phyloP scores from a whole-genome alignment of 2,797 vertebrate species.

The Onychomys arenicola region DNA sequence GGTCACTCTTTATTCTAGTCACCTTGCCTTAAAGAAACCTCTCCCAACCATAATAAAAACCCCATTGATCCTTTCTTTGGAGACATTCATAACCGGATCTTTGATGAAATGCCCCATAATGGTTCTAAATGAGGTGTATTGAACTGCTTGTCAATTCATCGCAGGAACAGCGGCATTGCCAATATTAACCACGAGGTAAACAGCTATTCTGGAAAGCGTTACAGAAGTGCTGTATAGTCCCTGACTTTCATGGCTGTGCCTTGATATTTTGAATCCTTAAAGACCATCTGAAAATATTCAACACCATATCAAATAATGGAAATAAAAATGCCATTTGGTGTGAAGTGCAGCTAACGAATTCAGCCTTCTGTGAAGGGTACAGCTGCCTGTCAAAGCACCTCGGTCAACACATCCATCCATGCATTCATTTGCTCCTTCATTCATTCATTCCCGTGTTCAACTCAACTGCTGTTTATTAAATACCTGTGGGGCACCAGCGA shows the following conservation, averaged over 20 bases:
- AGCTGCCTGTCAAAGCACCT: neutral
- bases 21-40: constrained; percentile 75
- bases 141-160: constrained; percentile 86
- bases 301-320: constrained; percentile 24
- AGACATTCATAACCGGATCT: constrained; percentile 85
- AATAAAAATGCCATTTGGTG: constrained; percentile 10
- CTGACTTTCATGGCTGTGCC: constrained; percentile 19
- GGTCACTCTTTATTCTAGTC: constrained; percentile 75
- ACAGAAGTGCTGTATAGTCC: constrained; percentile 18
- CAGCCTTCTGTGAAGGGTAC: constrained; percentile 5
- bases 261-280: constrained; percentile 69
- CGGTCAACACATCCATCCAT: neutral
- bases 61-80: constrained; percentile 84
- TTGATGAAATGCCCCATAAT: constrained; percentile 87
- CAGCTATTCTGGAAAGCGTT: constrained; percentile 46
- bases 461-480: neutral
- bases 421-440: neutral
- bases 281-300: constrained; percentile 56
- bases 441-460: neutral
- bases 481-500: neutral
- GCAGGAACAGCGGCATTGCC: constrained; percentile 82
- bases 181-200: constrained; percentile 76
- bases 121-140: constrained; percentile 87
- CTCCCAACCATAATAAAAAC: constrained; percentile 85
- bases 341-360: neutral